Conservation (phyloP, 2,113 vertebrate genomes). For the Solea solea region DNA sequence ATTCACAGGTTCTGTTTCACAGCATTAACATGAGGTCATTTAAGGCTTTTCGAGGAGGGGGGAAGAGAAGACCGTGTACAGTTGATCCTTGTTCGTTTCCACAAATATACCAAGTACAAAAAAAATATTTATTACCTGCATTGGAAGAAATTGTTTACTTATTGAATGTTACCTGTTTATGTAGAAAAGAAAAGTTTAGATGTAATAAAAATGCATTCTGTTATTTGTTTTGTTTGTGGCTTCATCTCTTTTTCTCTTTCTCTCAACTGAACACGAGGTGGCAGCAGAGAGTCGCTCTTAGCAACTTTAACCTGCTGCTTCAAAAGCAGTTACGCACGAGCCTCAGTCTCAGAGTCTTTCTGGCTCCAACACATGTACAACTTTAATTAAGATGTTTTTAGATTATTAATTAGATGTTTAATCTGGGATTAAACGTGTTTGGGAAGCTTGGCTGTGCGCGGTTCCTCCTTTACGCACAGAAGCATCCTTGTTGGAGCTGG, state of each 20-base stretch:
- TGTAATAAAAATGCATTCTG: constrained; percentile 98
- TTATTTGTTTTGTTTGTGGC: constrained; percentile 64
- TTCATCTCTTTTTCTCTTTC: not conserved
- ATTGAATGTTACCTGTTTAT: constrained; percentile 99
- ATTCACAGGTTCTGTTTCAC: constrained; percentile 87
- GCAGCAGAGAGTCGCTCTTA: constrained; percentile 48
- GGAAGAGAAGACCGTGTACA: constrained; percentile 86
- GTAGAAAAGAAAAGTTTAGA: constrained; percentile 93
- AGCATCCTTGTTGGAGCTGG: too few relatives aligned
- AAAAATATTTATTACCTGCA: constrained; percentile 99
- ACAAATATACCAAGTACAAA: constrained; percentile 95
- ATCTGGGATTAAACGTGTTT: not conserved
- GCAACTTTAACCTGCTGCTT: not conserved
- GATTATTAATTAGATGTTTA: not conserved
- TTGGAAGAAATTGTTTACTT: constrained; percentile 97
- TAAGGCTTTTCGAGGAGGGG: constrained; percentile 81
- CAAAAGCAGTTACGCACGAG: constrained; percentile 9
- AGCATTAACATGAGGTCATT: constrained; percentile 80
- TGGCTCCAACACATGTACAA: not conserved
- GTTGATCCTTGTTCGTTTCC: constrained; percentile 96
- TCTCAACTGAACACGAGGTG: constrained; percentile 52
- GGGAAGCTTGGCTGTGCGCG: too few relatives aligned
- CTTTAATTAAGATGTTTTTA: not conserved
- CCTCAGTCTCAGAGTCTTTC: not conserved
- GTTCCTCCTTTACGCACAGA: constrained; percentile 26